phyloP scores from a whole-genome alignment of 2,888 invertebrate species.

The Linhomoeus sp. region DNA sequence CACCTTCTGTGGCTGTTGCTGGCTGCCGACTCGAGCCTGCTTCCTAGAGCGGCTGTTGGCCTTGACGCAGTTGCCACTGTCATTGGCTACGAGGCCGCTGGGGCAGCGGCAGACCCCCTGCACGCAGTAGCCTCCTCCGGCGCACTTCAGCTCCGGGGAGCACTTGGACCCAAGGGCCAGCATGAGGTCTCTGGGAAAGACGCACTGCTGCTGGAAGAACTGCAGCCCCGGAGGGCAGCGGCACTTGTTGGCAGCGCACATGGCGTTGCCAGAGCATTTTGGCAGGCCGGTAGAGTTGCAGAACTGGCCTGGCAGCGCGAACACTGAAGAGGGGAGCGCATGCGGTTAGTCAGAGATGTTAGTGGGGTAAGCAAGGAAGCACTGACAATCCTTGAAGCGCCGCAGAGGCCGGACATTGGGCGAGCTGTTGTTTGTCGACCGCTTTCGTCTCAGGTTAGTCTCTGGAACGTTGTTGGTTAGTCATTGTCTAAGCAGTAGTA shows the following conservation, averaged over 20 bases:
- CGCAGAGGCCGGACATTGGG: too few species aligned
- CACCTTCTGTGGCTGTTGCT: too few species aligned
- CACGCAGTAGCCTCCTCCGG: conserved; percentile 8
- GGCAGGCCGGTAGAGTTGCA: background rate
- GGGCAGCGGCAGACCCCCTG: conserved; percentile 13
- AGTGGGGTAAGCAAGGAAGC: too few species aligned
- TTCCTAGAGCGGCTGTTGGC: too few species aligned
- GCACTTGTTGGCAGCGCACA: background rate
- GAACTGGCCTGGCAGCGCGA: background rate
- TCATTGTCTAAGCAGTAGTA: too few species aligned
- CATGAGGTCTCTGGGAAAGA: background rate
- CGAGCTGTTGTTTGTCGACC: too few species aligned
- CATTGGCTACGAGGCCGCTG: background rate
- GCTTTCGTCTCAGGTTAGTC: too few species aligned
- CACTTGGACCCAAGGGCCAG: background rate
- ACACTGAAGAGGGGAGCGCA: background rate
- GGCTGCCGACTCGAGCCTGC: too few species aligned
- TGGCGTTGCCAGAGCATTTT: background rate
- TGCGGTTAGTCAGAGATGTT: too few species aligned
- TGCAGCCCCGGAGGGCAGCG: conserved; percentile 1
- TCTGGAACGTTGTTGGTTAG: too few species aligned
- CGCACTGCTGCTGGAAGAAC: background rate
- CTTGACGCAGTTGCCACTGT: too few species aligned
- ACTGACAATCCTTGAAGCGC: too few species aligned
- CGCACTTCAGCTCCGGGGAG: background rate